Percentiles rank a stretch among this genome's conserved stretches.
Evolutionary conservation across 1,140 invertebrate species (phyloP).

Genomic region (Phymastichus coffea): DNA sequence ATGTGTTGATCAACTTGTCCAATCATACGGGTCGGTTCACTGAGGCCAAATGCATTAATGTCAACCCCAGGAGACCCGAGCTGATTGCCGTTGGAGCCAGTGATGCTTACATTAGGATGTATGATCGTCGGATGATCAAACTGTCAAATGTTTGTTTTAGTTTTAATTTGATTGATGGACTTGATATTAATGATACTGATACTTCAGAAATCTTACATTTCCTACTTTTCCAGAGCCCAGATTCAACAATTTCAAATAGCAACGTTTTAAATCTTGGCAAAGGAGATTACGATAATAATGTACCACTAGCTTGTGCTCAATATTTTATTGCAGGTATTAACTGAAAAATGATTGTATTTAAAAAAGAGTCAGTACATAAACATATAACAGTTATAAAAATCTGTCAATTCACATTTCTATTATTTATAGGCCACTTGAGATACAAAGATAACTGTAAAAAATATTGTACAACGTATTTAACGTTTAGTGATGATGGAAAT

Average conservation of each 20-base stretch:
- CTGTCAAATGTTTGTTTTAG: slow-evolving; percentile 55
- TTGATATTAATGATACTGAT: too few relatives aligned
- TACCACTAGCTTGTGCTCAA: slow-evolving; percentile 69
- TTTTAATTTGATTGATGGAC: not conserved
- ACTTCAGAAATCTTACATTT: too few relatives aligned
- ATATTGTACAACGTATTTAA: slow-evolving; percentile 84
- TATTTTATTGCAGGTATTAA: slow-evolving; percentile 73
- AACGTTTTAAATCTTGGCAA: slow-evolving; percentile 41
- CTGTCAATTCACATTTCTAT: not conserved
- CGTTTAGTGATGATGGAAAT: slow-evolving; percentile 87
- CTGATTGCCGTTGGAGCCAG: slow-evolving; percentile 92
- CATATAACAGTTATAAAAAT: not conserved
- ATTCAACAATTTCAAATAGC: slow-evolving; percentile 1
- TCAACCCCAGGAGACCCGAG: slow-evolving; percentile 84
- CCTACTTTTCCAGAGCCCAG: too few relatives aligned
- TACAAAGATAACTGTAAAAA: slow-evolving; percentile 58
- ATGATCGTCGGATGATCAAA: slow-evolving; percentile 90
- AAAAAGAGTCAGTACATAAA: not conserved
- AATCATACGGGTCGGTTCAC: slow-evolving; percentile 71
- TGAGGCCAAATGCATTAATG: slow-evolving; percentile 88
- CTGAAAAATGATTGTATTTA: not conserved
- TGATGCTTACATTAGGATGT: slow-evolving; percentile 89
- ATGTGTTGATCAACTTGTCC: slow-evolving; percentile 77
- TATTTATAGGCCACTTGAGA: slow-evolving; percentile 69
- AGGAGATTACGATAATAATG: slow-evolving; percentile 62